phyloP scores from a whole-genome alignment of 35 echinoderm and acorn worm species.

The Heliocidaris tuberculata region DNA sequence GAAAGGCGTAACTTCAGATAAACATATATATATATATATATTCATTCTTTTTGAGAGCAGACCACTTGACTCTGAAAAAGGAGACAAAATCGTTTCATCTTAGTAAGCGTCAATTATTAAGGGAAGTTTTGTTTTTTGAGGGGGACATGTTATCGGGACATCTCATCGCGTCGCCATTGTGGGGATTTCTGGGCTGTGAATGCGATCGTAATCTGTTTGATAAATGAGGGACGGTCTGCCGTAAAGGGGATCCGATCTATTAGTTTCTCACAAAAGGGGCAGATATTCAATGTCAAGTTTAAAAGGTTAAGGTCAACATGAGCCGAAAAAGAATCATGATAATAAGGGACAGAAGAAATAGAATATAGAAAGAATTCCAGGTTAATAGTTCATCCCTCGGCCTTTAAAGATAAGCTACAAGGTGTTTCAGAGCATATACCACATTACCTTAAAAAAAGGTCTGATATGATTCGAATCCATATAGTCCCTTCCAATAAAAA shows the following conservation, averaged over 20 bases:
- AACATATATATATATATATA: no score
- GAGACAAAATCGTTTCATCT: neutral
- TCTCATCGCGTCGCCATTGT: neutral
- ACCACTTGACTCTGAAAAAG: neutral
- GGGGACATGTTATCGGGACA: neutral
- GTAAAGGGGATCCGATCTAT: neutral
- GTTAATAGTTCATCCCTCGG: neutral
- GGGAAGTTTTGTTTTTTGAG: neutral
- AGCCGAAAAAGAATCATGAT: neutral
- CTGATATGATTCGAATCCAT: no score
- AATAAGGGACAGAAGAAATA: neutral
- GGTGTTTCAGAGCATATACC: neutral
- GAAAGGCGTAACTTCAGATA: neutral
- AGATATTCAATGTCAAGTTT: neutral
- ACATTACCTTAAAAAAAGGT: no score
- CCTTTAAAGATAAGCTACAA: neutral
- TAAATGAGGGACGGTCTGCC: neutral
- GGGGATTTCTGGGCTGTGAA: neutral
- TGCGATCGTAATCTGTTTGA: constrained; percentile 2
- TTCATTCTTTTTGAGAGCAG: neutral
- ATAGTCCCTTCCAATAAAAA: neutral
- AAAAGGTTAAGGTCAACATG: neutral
- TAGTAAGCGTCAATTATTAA: neutral
- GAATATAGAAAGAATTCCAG: neutral
- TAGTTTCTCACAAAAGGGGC: neutral